These are phyloP conservation scores for Ladona fulva DNA, from an alignment of 1,140 invertebrate genomes.

Conservation along the genomic window DNA sequence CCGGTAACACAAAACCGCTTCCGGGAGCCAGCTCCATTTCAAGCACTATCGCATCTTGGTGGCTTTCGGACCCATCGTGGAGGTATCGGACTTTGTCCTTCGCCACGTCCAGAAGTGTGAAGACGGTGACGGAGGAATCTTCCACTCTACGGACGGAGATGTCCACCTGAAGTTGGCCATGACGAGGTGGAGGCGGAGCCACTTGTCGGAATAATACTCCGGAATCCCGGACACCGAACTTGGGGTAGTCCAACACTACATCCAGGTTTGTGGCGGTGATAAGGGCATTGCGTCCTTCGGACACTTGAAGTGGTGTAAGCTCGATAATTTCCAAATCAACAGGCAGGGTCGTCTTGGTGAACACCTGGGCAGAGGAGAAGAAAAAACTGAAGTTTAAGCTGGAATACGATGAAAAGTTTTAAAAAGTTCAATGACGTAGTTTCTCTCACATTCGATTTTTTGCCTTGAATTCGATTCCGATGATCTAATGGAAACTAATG, in stretches of 20 bases:
- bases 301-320: slow-evolving; percentile 54
- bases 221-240: slow-evolving; percentile 70
- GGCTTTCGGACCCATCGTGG: slow-evolving; percentile 81
- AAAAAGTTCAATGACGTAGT: too few species aligned
- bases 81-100: slow-evolving; percentile 74
- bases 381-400: too few species aligned
- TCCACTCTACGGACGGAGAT: slow-evolving; percentile 37
- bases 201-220: slow-evolving; percentile 72
- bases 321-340: slow-evolving; percentile 64
- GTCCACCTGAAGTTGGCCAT: slow-evolving; percentile 61
- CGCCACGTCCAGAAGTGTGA: slow-evolving; percentile 63
- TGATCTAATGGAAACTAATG: too few species aligned
- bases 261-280: slow-evolving; percentile 71
- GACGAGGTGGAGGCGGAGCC: slow-evolving; percentile 59
- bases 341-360: slow-evolving; percentile 36
- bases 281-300: slow-evolving; percentile 66
- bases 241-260: slow-evolving; percentile 73
- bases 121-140: slow-evolving; percentile 37
- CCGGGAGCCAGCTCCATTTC: slow-evolving; percentile 70
- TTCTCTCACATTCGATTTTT: too few species aligned
- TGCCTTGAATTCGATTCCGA: too few species aligned
- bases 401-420: too few species aligned
- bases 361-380: slow-evolving; percentile 38
- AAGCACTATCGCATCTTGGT: slow-evolving; percentile 70
- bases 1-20: slow-evolving; percentile 65